These are phyloP conservation scores for Lordiphosa collinella DNA, from an alignment of 1,140 invertebrate genomes.

Conservation along the genomic window DNA sequence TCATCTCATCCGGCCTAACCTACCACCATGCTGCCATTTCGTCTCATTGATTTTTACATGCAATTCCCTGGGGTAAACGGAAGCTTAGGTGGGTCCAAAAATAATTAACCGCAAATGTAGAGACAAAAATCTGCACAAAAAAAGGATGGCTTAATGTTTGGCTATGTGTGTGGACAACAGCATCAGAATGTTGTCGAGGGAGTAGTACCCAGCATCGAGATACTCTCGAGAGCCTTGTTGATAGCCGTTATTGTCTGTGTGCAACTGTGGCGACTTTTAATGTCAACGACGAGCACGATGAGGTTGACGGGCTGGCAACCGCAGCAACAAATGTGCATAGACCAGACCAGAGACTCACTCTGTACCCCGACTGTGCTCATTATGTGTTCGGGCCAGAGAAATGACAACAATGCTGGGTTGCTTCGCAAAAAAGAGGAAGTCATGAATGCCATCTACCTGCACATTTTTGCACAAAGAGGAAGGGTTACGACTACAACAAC, in stretches of 20 bases:
- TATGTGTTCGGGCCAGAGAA: constrained; percentile 64
- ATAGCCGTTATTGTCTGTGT: constrained; percentile 61
- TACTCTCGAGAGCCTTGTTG: constrained; percentile 42
- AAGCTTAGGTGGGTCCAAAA: constrained; percentile 19
- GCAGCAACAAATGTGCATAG: constrained; percentile 69
- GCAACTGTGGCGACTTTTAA: constrained; percentile 63
- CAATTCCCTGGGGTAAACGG: constrained; percentile 12
- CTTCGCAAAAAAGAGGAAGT: constrained; percentile 44
- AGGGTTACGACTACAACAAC: constrained; percentile 31
- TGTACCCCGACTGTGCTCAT: constrained; percentile 40
- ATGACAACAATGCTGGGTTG: constrained; percentile 48
- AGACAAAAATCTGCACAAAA: constrained; percentile 27
- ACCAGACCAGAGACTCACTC: constrained; percentile 3
- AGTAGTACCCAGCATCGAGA: constrained; percentile 11
- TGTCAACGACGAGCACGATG: constrained; percentile 46
- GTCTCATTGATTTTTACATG: constrained; percentile 45
- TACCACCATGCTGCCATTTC: constrained; percentile 21
- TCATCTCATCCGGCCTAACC: constrained; percentile 14
- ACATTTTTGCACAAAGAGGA: constrained; percentile 42
- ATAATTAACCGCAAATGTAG: constrained; percentile 53
- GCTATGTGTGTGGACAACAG: constrained; percentile 10
- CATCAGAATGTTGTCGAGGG: constrained; percentile 20
- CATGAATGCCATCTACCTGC: constrained; percentile 71
- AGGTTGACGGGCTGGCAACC: constrained; percentile 56
- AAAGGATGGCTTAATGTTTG: constrained; percentile 33